phyloP scores from a whole-genome alignment of 2,113 vertebrate species.

The Solea solea region DNA sequence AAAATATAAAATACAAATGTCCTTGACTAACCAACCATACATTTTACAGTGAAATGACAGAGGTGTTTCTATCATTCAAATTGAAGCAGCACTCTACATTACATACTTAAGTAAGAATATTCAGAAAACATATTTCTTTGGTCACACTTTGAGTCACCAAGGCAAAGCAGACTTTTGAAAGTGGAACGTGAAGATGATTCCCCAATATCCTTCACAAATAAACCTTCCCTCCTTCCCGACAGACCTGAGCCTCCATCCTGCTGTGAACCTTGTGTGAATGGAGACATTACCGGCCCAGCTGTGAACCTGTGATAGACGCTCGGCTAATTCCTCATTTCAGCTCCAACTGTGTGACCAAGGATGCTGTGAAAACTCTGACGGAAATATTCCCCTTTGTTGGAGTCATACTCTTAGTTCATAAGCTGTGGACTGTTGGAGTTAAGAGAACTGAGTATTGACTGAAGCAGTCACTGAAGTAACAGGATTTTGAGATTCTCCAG shows the following conservation, averaged over 20 bases:
- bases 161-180: constrained; percentile 48
- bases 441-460: too few relatives aligned
- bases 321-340: constrained; percentile 31
- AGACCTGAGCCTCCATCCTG: constrained; percentile 27
- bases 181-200: constrained; percentile 59
- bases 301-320: constrained; percentile 48
- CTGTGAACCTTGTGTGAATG: constrained; percentile 30
- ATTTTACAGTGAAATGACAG: background rate
- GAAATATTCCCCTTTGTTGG: background rate
- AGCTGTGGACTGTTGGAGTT: background rate
- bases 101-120: too few relatives aligned
- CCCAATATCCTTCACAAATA: constrained; percentile 42
- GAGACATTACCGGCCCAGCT: constrained; percentile 30
- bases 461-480: too few relatives aligned
- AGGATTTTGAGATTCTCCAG: too few relatives aligned
- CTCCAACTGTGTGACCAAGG: constrained; percentile 37
- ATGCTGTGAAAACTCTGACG: constrained; percentile 3
- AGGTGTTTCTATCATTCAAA: constrained; percentile 16
- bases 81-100: background rate
- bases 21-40: too few relatives aligned
- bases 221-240: constrained; percentile 14
- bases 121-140: constrained; percentile 32
- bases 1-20: too few relatives aligned
- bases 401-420: background rate
- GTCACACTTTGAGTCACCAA: constrained; percentile 40